Evolutionary conservation across 2,113 vertebrate species (phyloP), one percentile per base, ranked within the genome.

Genomic region (Cathartes aura): DNA sequence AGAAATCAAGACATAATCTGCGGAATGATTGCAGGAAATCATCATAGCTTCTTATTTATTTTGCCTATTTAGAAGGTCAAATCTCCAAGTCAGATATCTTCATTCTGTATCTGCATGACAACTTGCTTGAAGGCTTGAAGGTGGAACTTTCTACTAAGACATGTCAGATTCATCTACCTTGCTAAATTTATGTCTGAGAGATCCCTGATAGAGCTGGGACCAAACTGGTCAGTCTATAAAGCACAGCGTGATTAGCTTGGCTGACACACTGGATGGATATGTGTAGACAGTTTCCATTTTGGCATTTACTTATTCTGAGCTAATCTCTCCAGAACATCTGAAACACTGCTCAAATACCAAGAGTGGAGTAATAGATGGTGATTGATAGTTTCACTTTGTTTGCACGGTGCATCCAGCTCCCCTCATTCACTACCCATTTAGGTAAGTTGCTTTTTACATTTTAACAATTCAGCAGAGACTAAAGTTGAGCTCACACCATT

Each of bases 361-460:
- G 68, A 94, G 32, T 83, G 21, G 50, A 89, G 86, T 90, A 92
- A 89, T 81, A 95, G 90, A 91, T 55, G 68, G 38, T 95, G 90
- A 97, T 72, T 97, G 86, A 93, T 89, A 93, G 76, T 87, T 82
- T 93, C 56, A 89, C 80, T 89, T 95, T 93, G 68, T 64, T 95
- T 91, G 42, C 55, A 89, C 0, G 5, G 48, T 87, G 36, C 60
- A 68, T 81, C 55, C 47, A 88, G 36, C 60, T 95, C 67, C 53
- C 42, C 59, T 94, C 68, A 81, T 74, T 96, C 86, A 81, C 56
- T 92, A n/a, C 38, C 56, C 60, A 66, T 92, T 94, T 89, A 91
- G 52, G 59, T 84, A 97, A 64, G 82, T 67, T 92, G 15, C 55
- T 87, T 92, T 94, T 92, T 74, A 84, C 47, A 43, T 90, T 93